These are phyloP conservation scores for Polyergus mexicanus DNA, from an alignment of 1,140 invertebrate genomes.

Conservation along the genomic window DNA sequence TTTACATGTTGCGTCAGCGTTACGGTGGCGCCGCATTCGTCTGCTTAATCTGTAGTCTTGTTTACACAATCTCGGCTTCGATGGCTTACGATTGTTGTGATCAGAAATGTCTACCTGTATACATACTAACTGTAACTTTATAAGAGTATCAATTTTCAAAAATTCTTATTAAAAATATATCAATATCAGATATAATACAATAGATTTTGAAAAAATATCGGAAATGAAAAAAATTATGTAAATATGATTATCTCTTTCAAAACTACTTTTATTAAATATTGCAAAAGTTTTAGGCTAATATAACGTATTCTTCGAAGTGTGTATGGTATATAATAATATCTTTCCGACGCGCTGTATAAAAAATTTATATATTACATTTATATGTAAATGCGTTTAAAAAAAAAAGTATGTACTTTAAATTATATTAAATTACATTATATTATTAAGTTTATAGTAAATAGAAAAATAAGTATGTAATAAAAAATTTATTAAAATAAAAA, in stretches of 20 bases:
- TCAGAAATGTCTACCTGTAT: slow-evolving; percentile 33
- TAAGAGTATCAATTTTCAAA: not conserved
- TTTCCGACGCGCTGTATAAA: not conserved
- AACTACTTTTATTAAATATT: not conserved
- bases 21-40: slow-evolving; percentile 80
- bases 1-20: slow-evolving; percentile 83
- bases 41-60: slow-evolving; percentile 70
- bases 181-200: not conserved
- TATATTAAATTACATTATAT: no score
- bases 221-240: not conserved
- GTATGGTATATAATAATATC: no score
- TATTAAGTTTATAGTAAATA: no score
- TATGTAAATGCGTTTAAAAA: no score
- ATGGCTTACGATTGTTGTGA: slow-evolving; percentile 60
- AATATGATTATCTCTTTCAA: not conserved
- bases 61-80: slow-evolving; percentile 72
- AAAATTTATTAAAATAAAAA: slow-evolving; percentile 19
- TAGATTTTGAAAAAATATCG: not conserved
- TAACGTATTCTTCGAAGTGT: not conserved
- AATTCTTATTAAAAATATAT: not conserved
- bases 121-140: slow-evolving; percentile 17
- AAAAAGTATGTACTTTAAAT: no score
- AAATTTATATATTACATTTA: no score
- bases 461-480: no score
- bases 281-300: not conserved